Percentiles rank a stretch among this genome's conserved stretches.
phyloP scores from a whole-genome alignment of 2,113 vertebrate species.

The Equus quagga region DNA sequence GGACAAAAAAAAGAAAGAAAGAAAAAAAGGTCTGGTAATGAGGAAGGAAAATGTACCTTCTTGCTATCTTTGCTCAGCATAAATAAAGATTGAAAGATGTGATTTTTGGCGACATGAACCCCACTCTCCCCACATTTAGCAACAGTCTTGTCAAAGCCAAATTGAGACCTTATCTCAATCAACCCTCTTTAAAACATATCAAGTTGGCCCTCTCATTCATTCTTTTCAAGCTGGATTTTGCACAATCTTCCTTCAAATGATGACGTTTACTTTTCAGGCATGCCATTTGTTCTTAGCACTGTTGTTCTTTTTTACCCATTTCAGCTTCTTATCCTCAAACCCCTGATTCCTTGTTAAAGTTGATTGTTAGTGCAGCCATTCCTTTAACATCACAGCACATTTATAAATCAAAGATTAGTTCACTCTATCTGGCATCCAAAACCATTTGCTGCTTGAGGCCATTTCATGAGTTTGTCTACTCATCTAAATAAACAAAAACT shows the following conservation, averaged over 20 bases:
- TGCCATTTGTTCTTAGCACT: slow-evolving; percentile 70
- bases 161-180: not conserved
- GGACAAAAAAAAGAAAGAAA: not conserved
- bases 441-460: slow-evolving; percentile 83
- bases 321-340: slow-evolving; percentile 72
- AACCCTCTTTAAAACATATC: slow-evolving; percentile 28
- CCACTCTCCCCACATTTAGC: slow-evolving; percentile 1
- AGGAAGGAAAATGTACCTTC: slow-evolving; percentile 43
- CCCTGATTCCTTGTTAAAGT: slow-evolving; percentile 78
- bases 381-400: slow-evolving; percentile 75
- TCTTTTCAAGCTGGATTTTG: slow-evolving; percentile 81
- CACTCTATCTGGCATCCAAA: slow-evolving; percentile 84
- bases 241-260: slow-evolving; percentile 79
- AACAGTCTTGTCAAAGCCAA: slow-evolving; percentile 42
- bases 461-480: slow-evolving; percentile 82
- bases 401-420: slow-evolving; percentile 85
- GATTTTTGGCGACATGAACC: not conserved
- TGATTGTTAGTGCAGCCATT: slow-evolving; percentile 80
- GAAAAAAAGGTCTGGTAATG: not conserved
- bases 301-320: slow-evolving; percentile 75
- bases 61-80: slow-evolving; percentile 44
- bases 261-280: slow-evolving; percentile 77
- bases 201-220: slow-evolving; percentile 33
- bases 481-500: slow-evolving; percentile 80
- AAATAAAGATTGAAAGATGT: slow-evolving; percentile 38